Evolutionary conservation across 2,797 vertebrate genomes (phyloP), one percentile per base, ranked within the genome.

Genomic region (Crypturellus tataupa): DNA sequence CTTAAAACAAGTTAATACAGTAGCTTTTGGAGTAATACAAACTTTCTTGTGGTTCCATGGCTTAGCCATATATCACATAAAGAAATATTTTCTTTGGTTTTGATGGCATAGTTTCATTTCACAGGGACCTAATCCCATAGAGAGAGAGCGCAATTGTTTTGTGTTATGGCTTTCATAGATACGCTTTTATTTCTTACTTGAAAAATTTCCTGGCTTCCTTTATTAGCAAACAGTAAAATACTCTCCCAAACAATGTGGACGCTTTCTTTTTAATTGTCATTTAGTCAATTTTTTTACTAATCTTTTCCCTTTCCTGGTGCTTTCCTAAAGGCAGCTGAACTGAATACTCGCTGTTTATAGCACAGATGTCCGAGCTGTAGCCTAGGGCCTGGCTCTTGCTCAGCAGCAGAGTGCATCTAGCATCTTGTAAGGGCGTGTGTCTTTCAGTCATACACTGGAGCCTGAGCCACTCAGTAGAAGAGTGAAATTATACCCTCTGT

Each of bases 61-160:
- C 15, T 86, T 53, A 53, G 25, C 23, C 42, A 23, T 65, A 16
- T 0, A 0, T 20, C 63, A 29, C 0, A 0, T 58, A 51, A n/a
- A 49, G 21, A n/a, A 63, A 31, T 44, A 5, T 75, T 69, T 76
- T 49, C 56, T 75, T 75, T 85, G 63, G 15, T 77, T 65, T 51
- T 81, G 31, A 40, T 44, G 18, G 33, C 27, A 39, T 58, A 44
- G 20, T 47, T 47, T 58, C 7, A 46, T 59, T 76, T 42, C 39
- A 5, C 17, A 42, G n/a, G 35, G n/a, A 39, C 20, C 58, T 18
- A 25, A 18, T 6, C 12, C 12, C 33, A 47, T 18, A 17, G 25
- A 35, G 37, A 53, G n/a, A 25, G 8, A 68, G 46, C 60, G 16
- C 0, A 1, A 6, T 63, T 56, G n/a, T 35, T 62, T 53, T 82